A percentile compares a stretch with the other conserved stretches of the same genome.
These are phyloP conservation scores for Melinaea menophilus DNA, from an alignment of 2,888 invertebrate genomes.

Conservation along the genomic window DNA sequence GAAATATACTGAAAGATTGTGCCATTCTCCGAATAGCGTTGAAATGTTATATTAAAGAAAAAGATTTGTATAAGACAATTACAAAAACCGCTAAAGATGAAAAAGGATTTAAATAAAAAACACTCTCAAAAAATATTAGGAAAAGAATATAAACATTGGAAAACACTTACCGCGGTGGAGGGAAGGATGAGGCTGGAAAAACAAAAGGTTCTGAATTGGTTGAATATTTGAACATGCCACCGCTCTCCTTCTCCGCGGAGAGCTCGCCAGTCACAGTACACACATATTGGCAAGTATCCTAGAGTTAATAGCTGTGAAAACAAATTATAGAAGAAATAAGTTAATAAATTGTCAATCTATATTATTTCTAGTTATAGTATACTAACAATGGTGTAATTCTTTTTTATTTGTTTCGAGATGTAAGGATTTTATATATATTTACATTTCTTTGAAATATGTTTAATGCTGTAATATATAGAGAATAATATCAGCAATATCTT, in stretches of 20 bases:
- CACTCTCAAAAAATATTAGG: not conserved
- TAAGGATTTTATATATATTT: too few species aligned
- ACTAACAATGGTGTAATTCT: too few species aligned
- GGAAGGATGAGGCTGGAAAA: slow-evolving; percentile 60
- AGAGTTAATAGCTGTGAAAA: slow-evolving; percentile 51
- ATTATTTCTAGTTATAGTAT: too few species aligned
- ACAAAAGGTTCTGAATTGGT: slow-evolving; percentile 46
- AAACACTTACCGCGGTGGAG: slow-evolving; percentile 52
- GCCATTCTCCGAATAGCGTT: too few species aligned
- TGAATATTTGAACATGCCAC: slow-evolving; percentile 46
- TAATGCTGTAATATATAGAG: too few species aligned
- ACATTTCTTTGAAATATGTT: too few species aligned
- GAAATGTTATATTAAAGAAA: too few species aligned
- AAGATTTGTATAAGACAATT: too few species aligned
- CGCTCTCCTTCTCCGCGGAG: slow-evolving; percentile 37
- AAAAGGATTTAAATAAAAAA: not conserved
- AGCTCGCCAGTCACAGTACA: slow-evolving; percentile 60
- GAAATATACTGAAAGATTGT: too few species aligned
- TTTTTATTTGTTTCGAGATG: too few species aligned
- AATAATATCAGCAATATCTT: too few species aligned
- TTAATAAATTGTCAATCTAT: too few species aligned
- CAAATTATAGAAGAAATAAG: not conserved
- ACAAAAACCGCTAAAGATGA: not conserved
- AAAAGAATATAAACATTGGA: slow-evolving; percentile 4
- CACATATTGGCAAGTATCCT: slow-evolving; percentile 50